Evolutionary conservation across 2,113 vertebrate species (phyloP), one percentile per base, ranked within the genome.

Genomic region (Tachysurus vachellii): DNA sequence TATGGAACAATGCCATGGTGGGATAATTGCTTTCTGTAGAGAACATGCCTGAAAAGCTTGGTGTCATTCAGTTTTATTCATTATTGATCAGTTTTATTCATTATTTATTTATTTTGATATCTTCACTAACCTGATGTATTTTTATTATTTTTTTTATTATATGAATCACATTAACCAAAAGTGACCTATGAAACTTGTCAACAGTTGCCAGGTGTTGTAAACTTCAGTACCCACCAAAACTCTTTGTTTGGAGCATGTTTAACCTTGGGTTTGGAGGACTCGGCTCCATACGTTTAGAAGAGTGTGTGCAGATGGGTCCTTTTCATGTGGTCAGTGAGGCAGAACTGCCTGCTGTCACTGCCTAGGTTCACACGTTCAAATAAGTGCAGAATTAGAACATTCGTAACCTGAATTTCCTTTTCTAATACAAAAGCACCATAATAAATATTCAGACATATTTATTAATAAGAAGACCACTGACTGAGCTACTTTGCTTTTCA

Each of bases 281-380:
- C 88, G 87, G 88, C 92, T 94, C 93, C 92, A 93, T 94, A 93
- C 92, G 91, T 94, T 94, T 93, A 91, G 84, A 56, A 19, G 77
- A 89, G 85, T 47, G 89, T 90, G 85, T 92, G 90, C 94, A 95
- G 94, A 95, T 95, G 94, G 91, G 93, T 91, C 91, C 90, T 93
- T 93, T 93, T 94, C 85, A 87, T 91, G 92, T 93, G 93, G 88
- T 91, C 95, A 94, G 87, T 92, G 94, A 94, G 91, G 94, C 95
- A 95, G 94, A 95, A 94, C 95, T 95, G 94, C 95, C 93, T 92
- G 92, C 93, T 94, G 92, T 90, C 90, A 91, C 92, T 91, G 93
- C 80, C 71, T 54, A 56, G 64, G 86, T 85, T 83, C 71, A 87
- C 31, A 70, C 83, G 31, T 85, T 77, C 61, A 68, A 87, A 94